These are phyloP conservation scores for Corythornis cristatus DNA, from an alignment of 2,113 vertebrate species.

Conservation along the genomic window DNA sequence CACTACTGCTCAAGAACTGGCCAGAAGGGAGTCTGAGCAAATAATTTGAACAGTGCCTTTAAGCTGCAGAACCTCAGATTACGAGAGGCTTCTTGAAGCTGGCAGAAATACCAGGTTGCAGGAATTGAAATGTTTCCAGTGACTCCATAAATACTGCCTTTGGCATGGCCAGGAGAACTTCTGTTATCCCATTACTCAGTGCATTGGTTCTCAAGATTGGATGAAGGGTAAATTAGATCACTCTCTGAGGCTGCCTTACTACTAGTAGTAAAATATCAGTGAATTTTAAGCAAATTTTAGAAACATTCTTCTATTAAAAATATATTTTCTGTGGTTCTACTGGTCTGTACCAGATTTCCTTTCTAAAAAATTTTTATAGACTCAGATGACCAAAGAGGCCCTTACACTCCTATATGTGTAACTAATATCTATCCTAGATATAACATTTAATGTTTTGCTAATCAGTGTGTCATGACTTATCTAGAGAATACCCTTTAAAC, in stretches of 20 bases:
- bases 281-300: neutral
- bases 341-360: neutral
- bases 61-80: conserved; percentile 42
- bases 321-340: neutral
- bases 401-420: neutral
- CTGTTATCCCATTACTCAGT: neutral
- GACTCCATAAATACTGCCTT: neutral
- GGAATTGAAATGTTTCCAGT: neutral
- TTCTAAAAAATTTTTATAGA: neutral
- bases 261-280: neutral
- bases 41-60: conserved; percentile 46
- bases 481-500: neutral
- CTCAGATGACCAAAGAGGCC: neutral
- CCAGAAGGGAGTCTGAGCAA: conserved; percentile 66
- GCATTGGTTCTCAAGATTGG: neutral
- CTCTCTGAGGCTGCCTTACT: neutral
- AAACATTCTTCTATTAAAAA: neutral
- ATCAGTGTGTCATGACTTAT: neutral
- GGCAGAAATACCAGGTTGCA: neutral
- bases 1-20: conserved; percentile 61
- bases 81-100: conserved; percentile 18
- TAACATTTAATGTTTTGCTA: neutral
- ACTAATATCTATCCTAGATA: neutral
- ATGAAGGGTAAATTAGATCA: neutral
- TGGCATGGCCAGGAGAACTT: neutral